These are phyloP conservation scores for Ostrea denselamellosa DNA, from an alignment of 1,140 invertebrate genomes.

Conservation along the genomic window DNA sequence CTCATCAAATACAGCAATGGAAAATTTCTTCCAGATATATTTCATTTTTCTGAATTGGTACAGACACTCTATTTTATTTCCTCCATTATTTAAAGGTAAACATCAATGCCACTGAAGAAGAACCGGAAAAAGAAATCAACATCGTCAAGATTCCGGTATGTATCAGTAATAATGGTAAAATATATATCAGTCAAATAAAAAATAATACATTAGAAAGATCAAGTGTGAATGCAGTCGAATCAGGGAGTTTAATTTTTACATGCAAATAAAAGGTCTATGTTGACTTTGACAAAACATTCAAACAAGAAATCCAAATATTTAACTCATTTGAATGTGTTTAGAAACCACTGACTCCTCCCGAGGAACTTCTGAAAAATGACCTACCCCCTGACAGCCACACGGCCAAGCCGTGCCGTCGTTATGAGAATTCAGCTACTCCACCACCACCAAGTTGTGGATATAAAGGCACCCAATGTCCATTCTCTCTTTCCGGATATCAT, in stretches of 20 bases:
- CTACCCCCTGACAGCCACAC: background rate
- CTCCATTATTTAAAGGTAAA: too few relatives aligned
- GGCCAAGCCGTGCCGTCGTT: background rate
- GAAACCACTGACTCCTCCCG: background rate
- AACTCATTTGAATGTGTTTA: background rate
- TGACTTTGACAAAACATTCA: too few relatives aligned
- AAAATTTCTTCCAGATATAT: too few relatives aligned
- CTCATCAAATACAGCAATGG: too few relatives aligned
- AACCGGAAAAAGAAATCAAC: background rate
- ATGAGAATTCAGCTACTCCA: background rate
- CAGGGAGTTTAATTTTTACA: too few relatives aligned
- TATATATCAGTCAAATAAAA: too few relatives aligned
- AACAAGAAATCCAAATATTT: too few relatives aligned
- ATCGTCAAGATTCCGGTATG: conserved; percentile 4
- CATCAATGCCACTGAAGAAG: background rate
- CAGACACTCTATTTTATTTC: too few relatives aligned
- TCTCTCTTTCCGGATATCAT: background rate
- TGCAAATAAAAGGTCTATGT: too few relatives aligned
- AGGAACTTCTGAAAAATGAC: background rate
- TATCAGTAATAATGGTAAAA: background rate
- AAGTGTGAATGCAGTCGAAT: too few relatives aligned
- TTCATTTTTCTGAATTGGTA: too few relatives aligned
- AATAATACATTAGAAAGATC: too few relatives aligned
- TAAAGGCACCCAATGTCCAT: background rate
- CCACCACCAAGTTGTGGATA: background rate